phyloP scores from a whole-genome alignment of 2,797 vertebrate species.

The Mionectes olivaceus region DNA sequence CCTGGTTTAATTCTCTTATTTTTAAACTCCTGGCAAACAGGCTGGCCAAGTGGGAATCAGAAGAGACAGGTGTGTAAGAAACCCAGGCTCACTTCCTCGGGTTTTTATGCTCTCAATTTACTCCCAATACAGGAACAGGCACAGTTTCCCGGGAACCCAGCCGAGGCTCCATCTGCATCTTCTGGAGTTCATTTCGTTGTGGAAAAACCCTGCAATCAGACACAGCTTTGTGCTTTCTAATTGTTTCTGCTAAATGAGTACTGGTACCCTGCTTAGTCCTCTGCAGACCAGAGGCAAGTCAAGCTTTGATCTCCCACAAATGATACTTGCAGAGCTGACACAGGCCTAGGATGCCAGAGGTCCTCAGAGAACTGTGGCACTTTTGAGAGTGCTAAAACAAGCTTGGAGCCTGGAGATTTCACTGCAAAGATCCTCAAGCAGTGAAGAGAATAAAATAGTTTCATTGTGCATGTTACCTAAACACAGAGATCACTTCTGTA shows the following conservation, averaged over 20 bases:
- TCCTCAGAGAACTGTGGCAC: not conserved
- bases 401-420: not conserved
- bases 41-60: not conserved
- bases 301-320: not conserved
- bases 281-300: not conserved
- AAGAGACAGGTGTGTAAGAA: not conserved
- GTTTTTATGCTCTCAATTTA: not conserved
- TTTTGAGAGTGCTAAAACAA: not conserved
- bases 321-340: not conserved
- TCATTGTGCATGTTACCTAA: not conserved
- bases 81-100: not conserved
- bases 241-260: not conserved
- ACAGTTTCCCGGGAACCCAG: constrained; percentile 32
- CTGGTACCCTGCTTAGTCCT: not conserved
- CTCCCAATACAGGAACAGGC: not conserved
- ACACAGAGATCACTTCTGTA: not conserved
- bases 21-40: not conserved
- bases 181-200: not conserved
- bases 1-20: not conserved
- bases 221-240: not conserved
- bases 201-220: constrained; percentile 16
- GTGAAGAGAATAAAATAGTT: not conserved
- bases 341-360: not conserved
- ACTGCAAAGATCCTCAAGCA: not conserved
- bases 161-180: constrained; percentile 33